A percentile compares a stretch with the other conserved stretches of the same genome.
phyloP scores from a whole-genome alignment of 1,140 invertebrate genomes.

The Ridgeia piscesae region DNA sequence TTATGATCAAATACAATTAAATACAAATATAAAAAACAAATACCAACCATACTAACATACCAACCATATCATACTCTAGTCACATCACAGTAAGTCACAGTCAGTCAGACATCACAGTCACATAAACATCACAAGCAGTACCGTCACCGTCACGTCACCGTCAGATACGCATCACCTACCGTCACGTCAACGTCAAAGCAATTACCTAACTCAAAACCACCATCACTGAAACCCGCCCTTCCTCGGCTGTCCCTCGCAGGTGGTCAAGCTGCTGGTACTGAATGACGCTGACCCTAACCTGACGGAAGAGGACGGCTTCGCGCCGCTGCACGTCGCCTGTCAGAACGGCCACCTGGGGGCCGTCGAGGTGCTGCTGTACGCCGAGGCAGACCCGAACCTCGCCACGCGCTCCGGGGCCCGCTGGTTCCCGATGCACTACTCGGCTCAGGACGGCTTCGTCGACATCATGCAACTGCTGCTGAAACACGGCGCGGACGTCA shows the following conservation, averaged over 20 bases:
- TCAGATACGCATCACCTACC: too few species aligned
- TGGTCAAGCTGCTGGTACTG: constrained; percentile 12
- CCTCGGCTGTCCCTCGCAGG: neutral
- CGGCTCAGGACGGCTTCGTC: constrained; percentile 26
- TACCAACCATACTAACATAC: too few species aligned
- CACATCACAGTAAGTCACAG: too few species aligned
- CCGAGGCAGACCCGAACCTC: constrained; percentile 30
- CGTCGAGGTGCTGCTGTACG: constrained; percentile 58
- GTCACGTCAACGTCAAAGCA: constrained; percentile 3
- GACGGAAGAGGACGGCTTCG: constrained; percentile 30
- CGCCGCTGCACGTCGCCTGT: constrained; percentile 30
- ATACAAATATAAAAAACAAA: too few species aligned
- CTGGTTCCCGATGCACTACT: constrained; percentile 30
- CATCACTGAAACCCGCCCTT: constrained; percentile 11
- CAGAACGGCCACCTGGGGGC: constrained; percentile 57
- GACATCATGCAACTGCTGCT: constrained; percentile 26
- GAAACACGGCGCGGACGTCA: constrained; percentile 61
- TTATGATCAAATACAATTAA: too few species aligned
- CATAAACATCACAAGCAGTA: too few species aligned
- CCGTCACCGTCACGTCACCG: too few species aligned
- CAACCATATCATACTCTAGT: too few species aligned
- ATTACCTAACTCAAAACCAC: neutral
- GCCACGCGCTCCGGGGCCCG: neutral
- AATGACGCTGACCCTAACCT: constrained; percentile 21
- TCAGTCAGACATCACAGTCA: too few species aligned